Percentiles rank a stretch among this genome's conserved stretches.
phyloP scores from a whole-genome alignment of 1,140 invertebrate genomes.

The Streblospio benedicti region DNA sequence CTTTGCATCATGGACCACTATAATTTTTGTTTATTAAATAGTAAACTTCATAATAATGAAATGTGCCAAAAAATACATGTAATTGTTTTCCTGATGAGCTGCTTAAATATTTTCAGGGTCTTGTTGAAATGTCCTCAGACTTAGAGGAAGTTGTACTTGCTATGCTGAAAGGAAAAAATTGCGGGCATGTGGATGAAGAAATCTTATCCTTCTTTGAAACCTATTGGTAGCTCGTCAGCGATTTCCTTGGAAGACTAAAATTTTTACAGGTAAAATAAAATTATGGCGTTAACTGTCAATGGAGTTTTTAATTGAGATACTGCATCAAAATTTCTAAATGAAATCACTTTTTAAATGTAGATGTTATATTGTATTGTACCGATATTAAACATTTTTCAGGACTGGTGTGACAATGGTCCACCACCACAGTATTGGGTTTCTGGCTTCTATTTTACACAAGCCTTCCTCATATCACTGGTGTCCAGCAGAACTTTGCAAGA shows the following conservation, averaged over 20 bases:
- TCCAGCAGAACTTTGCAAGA: constrained; percentile 48
- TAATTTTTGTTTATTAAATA: too few relatives aligned
- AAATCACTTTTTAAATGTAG: too few relatives aligned
- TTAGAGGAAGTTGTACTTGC: constrained; percentile 78
- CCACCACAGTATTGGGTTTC: constrained; percentile 33
- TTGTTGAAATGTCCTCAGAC: constrained; percentile 74
- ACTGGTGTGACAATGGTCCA: constrained; percentile 45
- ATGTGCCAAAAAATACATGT: too few relatives aligned
- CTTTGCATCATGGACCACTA: too few relatives aligned
- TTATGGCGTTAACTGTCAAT: not conserved
- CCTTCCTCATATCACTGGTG: constrained; percentile 48
- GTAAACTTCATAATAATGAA: too few relatives aligned
- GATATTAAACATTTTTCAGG: constrained; percentile 46
- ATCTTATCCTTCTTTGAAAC: constrained; percentile 48
- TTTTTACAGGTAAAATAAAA: constrained; percentile 52
- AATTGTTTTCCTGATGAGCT: too few relatives aligned
- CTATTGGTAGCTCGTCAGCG: constrained; percentile 45
- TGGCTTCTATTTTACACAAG: constrained; percentile 33
- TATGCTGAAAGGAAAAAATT: constrained; percentile 73
- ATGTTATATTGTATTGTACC: too few relatives aligned
- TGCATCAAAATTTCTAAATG: constrained; percentile 21
- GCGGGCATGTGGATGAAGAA: constrained; percentile 51
- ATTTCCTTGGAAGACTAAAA: constrained; percentile 43
- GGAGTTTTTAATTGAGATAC: not conserved
- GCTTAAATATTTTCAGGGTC: constrained; percentile 54